Evolutionary conservation across 2,113 vertebrate species (phyloP).

Genomic region (Ptilorrhoa leucosticta): DNA sequence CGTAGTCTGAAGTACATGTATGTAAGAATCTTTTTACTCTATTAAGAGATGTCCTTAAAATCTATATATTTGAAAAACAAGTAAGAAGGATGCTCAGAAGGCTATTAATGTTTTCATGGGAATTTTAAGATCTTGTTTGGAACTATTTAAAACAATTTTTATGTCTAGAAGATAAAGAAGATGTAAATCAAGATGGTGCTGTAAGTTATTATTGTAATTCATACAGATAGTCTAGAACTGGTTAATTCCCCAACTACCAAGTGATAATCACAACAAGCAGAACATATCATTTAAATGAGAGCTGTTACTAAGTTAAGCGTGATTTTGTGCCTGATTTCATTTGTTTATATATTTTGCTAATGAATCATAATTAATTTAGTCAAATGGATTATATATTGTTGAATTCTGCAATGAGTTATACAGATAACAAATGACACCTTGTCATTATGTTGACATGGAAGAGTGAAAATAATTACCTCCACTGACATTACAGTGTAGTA

Average conservation of each 20-base stretch:
- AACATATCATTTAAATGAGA: background rate
- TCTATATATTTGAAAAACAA: background rate
- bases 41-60: background rate
- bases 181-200: background rate
- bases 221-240: background rate
- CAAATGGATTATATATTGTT: background rate
- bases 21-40: background rate
- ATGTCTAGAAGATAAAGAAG: background rate
- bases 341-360: slow-evolving; percentile 15
- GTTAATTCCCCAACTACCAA: background rate
- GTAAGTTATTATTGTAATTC: background rate
- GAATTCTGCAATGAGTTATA: background rate
- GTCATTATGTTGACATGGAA: background rate
- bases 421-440: background rate
- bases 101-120: background rate
- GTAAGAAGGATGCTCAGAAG: background rate
- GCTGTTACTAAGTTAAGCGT: background rate
- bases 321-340: background rate
- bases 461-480: background rate
- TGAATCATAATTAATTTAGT: background rate
- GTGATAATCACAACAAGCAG: background rate
- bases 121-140: background rate
- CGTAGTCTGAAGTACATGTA: background rate
- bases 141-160: background rate
- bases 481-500: background rate